Evolutionary conservation across 2,113 vertebrate species (phyloP).

Genomic region (Sinocyclocheilus grahami): DNA sequence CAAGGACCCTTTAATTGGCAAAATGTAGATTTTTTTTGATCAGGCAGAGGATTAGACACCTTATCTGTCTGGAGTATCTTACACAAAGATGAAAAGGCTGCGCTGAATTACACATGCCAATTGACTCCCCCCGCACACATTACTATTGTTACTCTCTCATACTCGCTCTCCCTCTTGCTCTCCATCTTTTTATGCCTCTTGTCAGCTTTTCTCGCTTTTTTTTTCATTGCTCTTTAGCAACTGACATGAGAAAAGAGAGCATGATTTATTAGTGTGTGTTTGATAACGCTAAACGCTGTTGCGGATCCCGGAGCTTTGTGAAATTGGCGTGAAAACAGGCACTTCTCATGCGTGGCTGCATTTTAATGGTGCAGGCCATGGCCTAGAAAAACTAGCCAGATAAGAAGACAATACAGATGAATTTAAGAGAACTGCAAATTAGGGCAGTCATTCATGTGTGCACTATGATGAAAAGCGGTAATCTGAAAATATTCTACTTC

Average conservation of each 20-base stretch:
- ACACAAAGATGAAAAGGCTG: conserved; percentile 98
- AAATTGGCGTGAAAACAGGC: conserved; percentile 88
- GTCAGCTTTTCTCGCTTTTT: conserved; percentile 68
- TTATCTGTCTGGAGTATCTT: conserved; percentile 98
- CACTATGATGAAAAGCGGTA: background rate
- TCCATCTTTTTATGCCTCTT: conserved; percentile 32
- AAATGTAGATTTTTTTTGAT: conserved; percentile 94
- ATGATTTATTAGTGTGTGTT: conserved; percentile 97
- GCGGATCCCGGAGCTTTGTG: conserved; percentile 87
- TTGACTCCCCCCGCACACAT: conserved; percentile 69
- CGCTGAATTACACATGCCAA: conserved; percentile 93
- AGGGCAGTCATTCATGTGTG: background rate
- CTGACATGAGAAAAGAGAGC: conserved; percentile 95
- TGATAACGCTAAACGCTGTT: conserved; percentile 88
- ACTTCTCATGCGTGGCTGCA: conserved; percentile 71
- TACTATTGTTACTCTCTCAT: conserved; percentile 37
- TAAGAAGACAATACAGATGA: conserved; percentile 64
- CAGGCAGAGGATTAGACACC: conserved; percentile 92
- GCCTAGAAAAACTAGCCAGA: conserved; percentile 64
- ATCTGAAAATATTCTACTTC: conserved; percentile 18
- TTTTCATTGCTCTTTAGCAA: conserved; percentile 87
- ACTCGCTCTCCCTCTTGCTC: conserved; percentile 5
- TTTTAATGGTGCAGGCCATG: conserved; percentile 68
- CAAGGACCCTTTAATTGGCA: conserved; percentile 95
- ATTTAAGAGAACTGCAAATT: conserved; percentile 39